Base-by-base conservation (phyloP, 2,113 vertebrate species). In the Tragelaphus strepsiceros region DNA sequence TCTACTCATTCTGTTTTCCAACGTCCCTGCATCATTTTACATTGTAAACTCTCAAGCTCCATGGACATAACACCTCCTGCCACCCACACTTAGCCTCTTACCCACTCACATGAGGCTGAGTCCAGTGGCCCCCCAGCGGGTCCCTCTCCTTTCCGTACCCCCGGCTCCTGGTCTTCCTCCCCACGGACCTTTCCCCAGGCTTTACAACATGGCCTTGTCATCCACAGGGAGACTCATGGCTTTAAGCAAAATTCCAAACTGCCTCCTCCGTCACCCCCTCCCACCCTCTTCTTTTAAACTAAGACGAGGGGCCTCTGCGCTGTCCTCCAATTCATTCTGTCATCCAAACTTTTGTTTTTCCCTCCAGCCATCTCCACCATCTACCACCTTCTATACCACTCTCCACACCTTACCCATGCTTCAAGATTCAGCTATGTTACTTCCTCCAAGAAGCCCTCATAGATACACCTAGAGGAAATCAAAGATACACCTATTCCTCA, bases 31-130 rank as follows among this genome's bases (percentile, higher is more conserved):
- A 64, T 11, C 51, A 71, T 4, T 59, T 59, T 12, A 15, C 24
- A 26, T 2, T 46, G 15, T 89, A 39, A 88, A 32, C 22, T 19
- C 51, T 90, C 35, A 86, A 22, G 26, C 6, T 17, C 35, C 51
- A 26, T 0, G 7, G n/a, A n/a, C 19, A 28, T 2, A 39, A 53
- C 6, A n/a, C 49, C 17, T 28, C 59, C 3, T 4, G 4, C 51
- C 46, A 11, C 11, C 1, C 24, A 59, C 82, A 56, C 7, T 39
- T 19, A 67, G 14, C 2, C 22, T 8, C 35, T 59, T 11, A 28
- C 26, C 10, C 64, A 49, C 43, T 83, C 51, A 78, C 9, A 30
- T 6, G 19, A 35, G 7, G n/a, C 4, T 2, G 22, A 71, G 83
- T 86, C 21, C 35, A 53, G 26, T 1, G 43, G 85, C 59, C 17